These are phyloP conservation scores for Muscicapa striata DNA, from an alignment of 2,797 vertebrate genomes.

Conservation along the genomic window DNA sequence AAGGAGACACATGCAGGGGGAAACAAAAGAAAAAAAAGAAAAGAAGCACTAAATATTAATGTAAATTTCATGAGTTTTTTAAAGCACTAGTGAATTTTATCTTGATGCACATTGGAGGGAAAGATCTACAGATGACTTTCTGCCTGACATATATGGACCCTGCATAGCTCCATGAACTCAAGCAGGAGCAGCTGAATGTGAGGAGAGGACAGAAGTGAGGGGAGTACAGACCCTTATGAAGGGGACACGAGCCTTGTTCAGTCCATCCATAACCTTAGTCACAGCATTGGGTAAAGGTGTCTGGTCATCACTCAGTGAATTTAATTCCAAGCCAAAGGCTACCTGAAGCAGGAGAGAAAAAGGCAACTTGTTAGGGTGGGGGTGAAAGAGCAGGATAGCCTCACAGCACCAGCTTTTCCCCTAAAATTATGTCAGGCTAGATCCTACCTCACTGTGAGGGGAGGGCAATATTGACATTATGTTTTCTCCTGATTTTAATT, in stretches of 20 bases:
- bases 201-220: neutral
- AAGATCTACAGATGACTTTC: neutral
- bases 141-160: rapidly evolving
- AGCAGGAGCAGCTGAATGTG: neutral
- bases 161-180: neutral
- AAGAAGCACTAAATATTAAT: neutral
- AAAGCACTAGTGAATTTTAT: neutral
- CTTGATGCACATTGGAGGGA: neutral
- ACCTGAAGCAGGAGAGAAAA: slow-evolving; percentile 72
- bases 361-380: neutral
- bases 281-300: slow-evolving; percentile 83
- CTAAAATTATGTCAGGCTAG: neutral
- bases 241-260: slow-evolving; percentile 53
- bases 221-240: slow-evolving; percentile 59
- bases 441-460: neutral
- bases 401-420: rapidly evolving
- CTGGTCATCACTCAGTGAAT: slow-evolving; percentile 72
- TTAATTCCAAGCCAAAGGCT: slow-evolving; percentile 88
- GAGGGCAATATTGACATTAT: neutral
- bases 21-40: neutral
- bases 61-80: neutral
- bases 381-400: neutral
- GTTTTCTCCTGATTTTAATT: neutral
- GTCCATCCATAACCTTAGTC: slow-evolving; percentile 67
- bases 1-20: neutral